Conservation (phyloP, 92 coral and sea anemone species). For the Porites lobata region DNA sequence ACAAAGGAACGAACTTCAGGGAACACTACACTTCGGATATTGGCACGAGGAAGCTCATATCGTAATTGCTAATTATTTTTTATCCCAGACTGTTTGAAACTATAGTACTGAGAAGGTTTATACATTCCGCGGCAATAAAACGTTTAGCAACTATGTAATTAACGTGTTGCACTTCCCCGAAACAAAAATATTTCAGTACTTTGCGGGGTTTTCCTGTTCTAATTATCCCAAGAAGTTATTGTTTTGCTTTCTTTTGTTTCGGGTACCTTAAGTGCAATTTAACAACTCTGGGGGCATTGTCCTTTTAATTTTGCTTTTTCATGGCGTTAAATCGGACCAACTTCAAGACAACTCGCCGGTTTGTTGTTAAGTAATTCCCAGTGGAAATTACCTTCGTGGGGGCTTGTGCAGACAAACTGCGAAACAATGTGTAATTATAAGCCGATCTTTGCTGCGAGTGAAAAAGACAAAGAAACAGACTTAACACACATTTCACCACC, state of each 20-base stretch:
- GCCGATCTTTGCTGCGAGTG: conserved; percentile 25
- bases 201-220: conserved; percentile 50
- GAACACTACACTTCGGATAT: conserved; percentile 3
- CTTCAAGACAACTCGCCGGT: conserved; percentile 34
- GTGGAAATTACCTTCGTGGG: conserved; percentile 59
- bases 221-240: conserved; percentile 16
- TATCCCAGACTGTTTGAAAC: not conserved
- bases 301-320: conserved; percentile 21
- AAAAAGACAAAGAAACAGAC: conserved; percentile 29
- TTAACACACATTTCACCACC: conserved; percentile 10
- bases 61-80: not conserved
- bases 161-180: conserved; percentile 10
- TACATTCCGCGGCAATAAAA: not conserved
- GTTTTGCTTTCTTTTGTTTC: conserved; percentile 27
- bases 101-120: not conserved
- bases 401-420: conserved; percentile 58
- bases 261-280: conserved; percentile 13
- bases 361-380: conserved; percentile 49
- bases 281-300: conserved; percentile 15
- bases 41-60: not conserved
- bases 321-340: conserved; percentile 30
- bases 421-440: conserved; percentile 48
- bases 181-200: conserved; percentile 1
- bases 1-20: not conserved
- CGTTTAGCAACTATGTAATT: conserved; percentile 13